Base-by-base conservation (phyloP, 2,888 invertebrate species). In the Drosophila colorata region DNA sequence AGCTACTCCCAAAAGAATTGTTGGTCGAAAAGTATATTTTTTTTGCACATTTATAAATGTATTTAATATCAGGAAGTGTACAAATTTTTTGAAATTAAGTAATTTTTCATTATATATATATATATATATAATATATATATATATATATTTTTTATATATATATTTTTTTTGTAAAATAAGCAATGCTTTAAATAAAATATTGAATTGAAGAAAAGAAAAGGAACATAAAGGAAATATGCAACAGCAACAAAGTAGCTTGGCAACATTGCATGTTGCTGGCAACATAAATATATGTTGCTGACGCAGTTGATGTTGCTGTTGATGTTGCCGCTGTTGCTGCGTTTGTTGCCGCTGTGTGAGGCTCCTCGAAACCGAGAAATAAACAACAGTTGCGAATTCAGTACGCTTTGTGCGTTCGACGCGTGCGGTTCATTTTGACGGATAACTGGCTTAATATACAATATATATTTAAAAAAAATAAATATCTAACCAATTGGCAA, bases 331-430 rank as follows among this genome's bases (percentile, higher is more conserved):
- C 20, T 47, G 69, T 25, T 55, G 69, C 31, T 44, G 69, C 2
- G 38, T 48, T 11, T 49, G 74, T 49, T 44, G 76, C 23, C 44
- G 68, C 14, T 63, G 67, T 63, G 70, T 43, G 85, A 69, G 80
- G 70, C 74, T 83, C 84, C 84, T 87, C 80, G 68, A 59, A 58
- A 63, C 43, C 53, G 14, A 11, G 20, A 43, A 43, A 59, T 51
- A 41, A 59, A 49, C 43, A 75, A 74, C 68, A 73, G 64, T 75
- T 82, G 79, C 56, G 69, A 68, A 63, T 87, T 90, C 88, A 90
- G 91, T 90, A 76, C 85, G 79, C 81, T 90, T 91, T 87, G 90
- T 90, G 91, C 90, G 90, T 91, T 90, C 90, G 84, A 82, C 81
- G 86, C 77, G 91, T 90, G 85, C 87, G 89, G 90, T 90, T 87